Conservation (phyloP, 2,113 vertebrate genomes). For the Rallus limicola region DNA sequence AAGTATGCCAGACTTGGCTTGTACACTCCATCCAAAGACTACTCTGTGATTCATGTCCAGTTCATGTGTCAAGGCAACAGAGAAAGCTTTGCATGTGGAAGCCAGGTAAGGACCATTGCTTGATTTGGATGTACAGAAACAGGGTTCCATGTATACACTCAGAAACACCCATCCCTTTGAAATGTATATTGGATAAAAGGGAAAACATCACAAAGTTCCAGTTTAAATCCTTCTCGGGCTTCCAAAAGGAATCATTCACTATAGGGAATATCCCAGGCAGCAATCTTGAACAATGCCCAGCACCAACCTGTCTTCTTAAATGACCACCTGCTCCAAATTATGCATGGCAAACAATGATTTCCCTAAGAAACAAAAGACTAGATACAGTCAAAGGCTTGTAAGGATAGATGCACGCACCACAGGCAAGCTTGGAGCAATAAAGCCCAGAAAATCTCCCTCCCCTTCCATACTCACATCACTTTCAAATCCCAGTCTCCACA, state of each 20-base stretch:
- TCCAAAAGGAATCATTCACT: neutral
- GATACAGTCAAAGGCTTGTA: neutral
- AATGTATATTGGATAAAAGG: neutral
- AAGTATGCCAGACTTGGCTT: neutral
- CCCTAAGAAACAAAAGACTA: neutral
- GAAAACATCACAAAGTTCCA: neutral
- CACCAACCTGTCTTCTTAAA: neutral
- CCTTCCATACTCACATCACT: slow-evolving; percentile 85
- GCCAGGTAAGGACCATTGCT: neutral
- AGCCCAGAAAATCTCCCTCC: slow-evolving; percentile 15
- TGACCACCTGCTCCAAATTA: neutral
- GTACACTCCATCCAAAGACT: neutral
- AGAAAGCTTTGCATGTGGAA: neutral
- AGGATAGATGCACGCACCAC: neutral
- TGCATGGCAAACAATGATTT: neutral
- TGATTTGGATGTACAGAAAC: neutral
- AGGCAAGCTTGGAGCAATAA: neutral
- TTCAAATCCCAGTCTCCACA: slow-evolving; percentile 90
- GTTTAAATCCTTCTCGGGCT: neutral
- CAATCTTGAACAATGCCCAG: neutral
- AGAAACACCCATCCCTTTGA: neutral
- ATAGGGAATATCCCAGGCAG: neutral
- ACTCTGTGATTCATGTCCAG: neutral
- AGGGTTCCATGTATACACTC: neutral
- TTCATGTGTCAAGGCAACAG: neutral